A percentile compares a stretch with the other conserved stretches of the same genome.
phyloP scores from a whole-genome alignment of 2,113 vertebrate genomes.

The Alligator sinensis region DNA sequence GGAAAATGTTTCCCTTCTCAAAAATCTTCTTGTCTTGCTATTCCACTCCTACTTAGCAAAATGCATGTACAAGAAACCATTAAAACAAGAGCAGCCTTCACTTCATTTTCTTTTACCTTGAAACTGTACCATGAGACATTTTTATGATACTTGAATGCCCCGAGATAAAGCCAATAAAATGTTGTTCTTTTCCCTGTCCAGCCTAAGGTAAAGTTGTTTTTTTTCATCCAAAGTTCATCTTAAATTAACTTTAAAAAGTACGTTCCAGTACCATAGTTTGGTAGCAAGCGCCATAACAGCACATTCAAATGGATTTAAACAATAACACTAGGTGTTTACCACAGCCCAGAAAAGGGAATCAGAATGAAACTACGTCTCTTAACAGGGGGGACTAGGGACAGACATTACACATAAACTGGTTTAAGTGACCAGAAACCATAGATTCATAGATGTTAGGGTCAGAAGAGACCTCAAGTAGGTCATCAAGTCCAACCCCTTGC shows the following conservation, averaged over 20 bases:
- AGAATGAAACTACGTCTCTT: not conserved
- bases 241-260: not conserved
- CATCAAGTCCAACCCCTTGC: too few relatives aligned
- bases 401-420: too few relatives aligned
- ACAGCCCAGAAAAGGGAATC: not conserved
- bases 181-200: not conserved
- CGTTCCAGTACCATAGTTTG: not conserved
- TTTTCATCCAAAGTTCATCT: not conserved
- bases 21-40: not conserved
- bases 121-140: not conserved
- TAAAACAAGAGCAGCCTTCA: conserved; percentile 15
- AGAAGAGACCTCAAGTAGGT: too few relatives aligned
- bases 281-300: not conserved
- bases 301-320: not conserved
- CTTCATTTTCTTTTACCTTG: not conserved
- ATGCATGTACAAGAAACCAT: not conserved
- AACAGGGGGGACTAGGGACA: too few relatives aligned
- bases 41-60: not conserved
- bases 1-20: not conserved
- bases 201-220: not conserved
- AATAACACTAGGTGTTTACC: not conserved
- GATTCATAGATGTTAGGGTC: too few relatives aligned
- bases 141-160: rapidly evolving
- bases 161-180: not conserved
- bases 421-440: too few relatives aligned